phyloP scores from a whole-genome alignment of 2,113 vertebrate species.

The Ancistrus triradiatus region DNA sequence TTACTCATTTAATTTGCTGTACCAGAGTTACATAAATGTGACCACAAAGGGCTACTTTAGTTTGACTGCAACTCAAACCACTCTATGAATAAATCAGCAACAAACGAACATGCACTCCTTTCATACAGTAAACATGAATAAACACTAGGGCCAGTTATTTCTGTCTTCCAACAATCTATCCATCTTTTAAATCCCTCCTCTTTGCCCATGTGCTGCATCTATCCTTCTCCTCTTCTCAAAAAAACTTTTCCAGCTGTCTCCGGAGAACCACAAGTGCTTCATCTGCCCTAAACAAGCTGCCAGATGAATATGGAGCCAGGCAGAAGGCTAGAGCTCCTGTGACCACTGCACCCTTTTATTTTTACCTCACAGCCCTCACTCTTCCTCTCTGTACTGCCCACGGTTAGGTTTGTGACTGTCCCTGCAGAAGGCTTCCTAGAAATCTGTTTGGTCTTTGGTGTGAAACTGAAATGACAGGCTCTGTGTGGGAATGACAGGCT shows the following conservation, averaged over 20 bases:
- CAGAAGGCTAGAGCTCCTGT: slow-evolving; percentile 49
- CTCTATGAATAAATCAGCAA: neutral
- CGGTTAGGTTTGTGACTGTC: too few species aligned
- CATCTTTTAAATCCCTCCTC: slow-evolving; percentile 1
- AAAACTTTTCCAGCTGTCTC: slow-evolving; percentile 64
- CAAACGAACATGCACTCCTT: neutral
- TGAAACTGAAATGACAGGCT: slow-evolving; percentile 10
- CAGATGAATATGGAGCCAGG: slow-evolving; percentile 52
- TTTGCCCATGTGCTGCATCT: slow-evolving; percentile 1
- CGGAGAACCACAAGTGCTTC: slow-evolving; percentile 60
- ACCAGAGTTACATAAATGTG: neutral
- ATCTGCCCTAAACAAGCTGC: slow-evolving; percentile 64
- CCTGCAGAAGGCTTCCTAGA: too few species aligned
- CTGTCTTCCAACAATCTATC: neutral
- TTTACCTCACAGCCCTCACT: slow-evolving; percentile 69
- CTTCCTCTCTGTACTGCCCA: slow-evolving; percentile 61
- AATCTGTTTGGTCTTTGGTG: slow-evolving; percentile 43
- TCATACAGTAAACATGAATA: slow-evolving; percentile 50
- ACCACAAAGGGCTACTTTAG: neutral
- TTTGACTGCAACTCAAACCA: neutral
- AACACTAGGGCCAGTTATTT: slow-evolving; percentile 21
- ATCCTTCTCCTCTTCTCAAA: slow-evolving; percentile 32
- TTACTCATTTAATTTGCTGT: too few species aligned
- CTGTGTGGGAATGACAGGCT: too few species aligned
- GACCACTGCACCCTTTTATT: slow-evolving; percentile 62